phyloP scores from a whole-genome alignment of 2,888 invertebrate genomes.

The Pantelozetes paolii region DNA sequence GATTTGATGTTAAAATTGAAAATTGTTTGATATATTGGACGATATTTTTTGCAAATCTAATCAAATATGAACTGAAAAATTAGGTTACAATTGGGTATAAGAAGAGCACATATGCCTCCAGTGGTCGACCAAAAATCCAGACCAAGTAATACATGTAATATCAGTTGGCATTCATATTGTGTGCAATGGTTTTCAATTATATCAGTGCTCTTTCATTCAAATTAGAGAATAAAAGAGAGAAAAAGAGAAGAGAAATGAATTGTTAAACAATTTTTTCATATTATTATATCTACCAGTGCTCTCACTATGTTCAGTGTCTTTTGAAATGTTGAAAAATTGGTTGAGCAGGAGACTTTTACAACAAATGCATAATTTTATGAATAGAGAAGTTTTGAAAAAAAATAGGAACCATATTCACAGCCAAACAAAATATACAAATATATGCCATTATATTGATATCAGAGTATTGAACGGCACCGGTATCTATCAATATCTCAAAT shows the following conservation, averaged over 20 bases:
- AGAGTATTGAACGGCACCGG: slow-evolving; percentile 1
- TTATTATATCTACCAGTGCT: slow-evolving; percentile 8
- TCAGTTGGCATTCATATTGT: too few species aligned
- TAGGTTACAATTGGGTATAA: too few species aligned
- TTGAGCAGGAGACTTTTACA: not conserved
- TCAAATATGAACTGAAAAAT: too few species aligned
- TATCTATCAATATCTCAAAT: not conserved
- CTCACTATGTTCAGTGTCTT: not conserved
- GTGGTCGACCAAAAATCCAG: not conserved
- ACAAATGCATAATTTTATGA: slow-evolving; percentile 27
- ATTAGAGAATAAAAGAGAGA: slow-evolving; percentile 11
- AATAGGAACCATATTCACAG: not conserved
- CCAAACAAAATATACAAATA: slow-evolving; percentile 4
- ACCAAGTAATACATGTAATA: slow-evolving; percentile 7
- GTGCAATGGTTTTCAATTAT: slow-evolving; percentile 13
- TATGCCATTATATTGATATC: slow-evolving; percentile 30
- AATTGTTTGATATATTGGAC: too few species aligned
- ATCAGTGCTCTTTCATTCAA: slow-evolving; percentile 17
- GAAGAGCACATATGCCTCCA: not conserved
- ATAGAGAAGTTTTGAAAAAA: slow-evolving; percentile 16
- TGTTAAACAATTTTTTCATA: slow-evolving; percentile 25
- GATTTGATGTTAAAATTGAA: too few species aligned
- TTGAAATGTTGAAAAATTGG: slow-evolving; percentile 12
- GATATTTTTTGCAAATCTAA: too few species aligned
- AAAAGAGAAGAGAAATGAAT: not conserved